Evolutionary conservation across 2,888 invertebrate genomes (phyloP), one percentile per base, ranked within the genome.

Genomic region (Leptopilina syphax): DNA sequence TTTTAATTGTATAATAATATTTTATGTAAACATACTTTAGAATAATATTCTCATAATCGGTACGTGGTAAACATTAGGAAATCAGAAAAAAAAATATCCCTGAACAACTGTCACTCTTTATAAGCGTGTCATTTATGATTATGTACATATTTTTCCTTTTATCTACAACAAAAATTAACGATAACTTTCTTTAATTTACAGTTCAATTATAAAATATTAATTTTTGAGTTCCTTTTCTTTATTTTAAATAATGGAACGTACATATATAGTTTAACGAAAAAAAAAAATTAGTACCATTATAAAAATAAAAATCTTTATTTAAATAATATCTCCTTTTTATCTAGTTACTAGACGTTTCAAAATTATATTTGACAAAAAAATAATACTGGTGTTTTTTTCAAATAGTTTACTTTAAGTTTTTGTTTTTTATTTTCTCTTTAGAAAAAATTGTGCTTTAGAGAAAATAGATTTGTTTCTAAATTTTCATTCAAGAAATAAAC

Each of bases 1-100:
- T 84, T 84, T 89, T 89, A 88, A 84, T 81, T 86, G 84, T 87
- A 84, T 86, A 85, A 83, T 87, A 86, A 83, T 87, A 85, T 88
- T 84, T 86, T 83, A 84, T 86, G 88, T 87, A 88, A 88, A 89
- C 84, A 84, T 86, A 81, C 84, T 87, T 90, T 87, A 89, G 88
- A 89, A 86, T 88, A 86, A 88, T 85, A 86, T 87, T 83, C 83
- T 87, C 83, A 81, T 86, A 85, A 87, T 84, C 77, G 81, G 81
- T 87, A 86, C 88, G 89, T 86, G 84, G 80, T 88, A 87, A 85
- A 87, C 78, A 79, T 81, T 83, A 84, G 81, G 80, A 77, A 73
- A 73, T 57, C 10, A 41, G 34, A 73, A 73, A 73, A 50, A 68
- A 12, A 50, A 50, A 50, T 10, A 57, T 73, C 57, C 73, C 73